Base-by-base conservation (phyloP, 2,113 vertebrate genomes). In the Piaya cayana region DNA sequence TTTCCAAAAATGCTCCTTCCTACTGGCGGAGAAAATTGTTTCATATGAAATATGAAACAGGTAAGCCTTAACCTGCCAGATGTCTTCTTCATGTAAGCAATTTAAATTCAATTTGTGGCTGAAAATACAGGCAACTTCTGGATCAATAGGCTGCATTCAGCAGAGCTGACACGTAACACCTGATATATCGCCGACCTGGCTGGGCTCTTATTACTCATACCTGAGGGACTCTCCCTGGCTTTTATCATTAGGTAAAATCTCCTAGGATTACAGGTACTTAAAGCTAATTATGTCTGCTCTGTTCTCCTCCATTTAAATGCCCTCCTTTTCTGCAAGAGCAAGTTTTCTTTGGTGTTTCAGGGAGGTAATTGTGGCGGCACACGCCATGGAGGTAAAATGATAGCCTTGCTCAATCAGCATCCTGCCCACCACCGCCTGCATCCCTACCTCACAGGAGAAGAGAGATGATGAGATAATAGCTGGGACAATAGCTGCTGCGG, bases 261-360 rank as follows among this genome's bases (percentile, higher is more conserved):
- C 98, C 93, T 94, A 98, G 98, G 98, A 99, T 99, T 99, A 99
- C 98, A 98, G 98, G 99, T 99, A 99, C 98, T 99, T 99, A 98
- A 96, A 96, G 97, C 97, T 99, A 98, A 99, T 99, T 99, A 99
- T 98, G 97, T 98, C 97, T 98, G 98, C 98, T 99, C 98, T 97
- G 97, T 98, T 99, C 99, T 98, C 98, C 98, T 98, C 98, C 97
- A 81, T 96, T 86, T 84, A 95, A 96, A 95, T 23, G 77, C 92
- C 91, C 96, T 97, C 95, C 98, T 97, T 97, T 98, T 98, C 96
- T 77, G 92, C 97, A 96, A 94, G 97, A 98, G 97, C 93, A 94
- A 74, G 88, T 97, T 96, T 85, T 80, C 96, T 97, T 88, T 89
- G 63, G 86, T 77, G 8, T 97, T 98, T 97, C 96, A 96, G 82